Evolutionary conservation across 1,140 invertebrate species (phyloP), one percentile per base, ranked within the genome.

Genomic region (Aradophagus sp.): DNA sequence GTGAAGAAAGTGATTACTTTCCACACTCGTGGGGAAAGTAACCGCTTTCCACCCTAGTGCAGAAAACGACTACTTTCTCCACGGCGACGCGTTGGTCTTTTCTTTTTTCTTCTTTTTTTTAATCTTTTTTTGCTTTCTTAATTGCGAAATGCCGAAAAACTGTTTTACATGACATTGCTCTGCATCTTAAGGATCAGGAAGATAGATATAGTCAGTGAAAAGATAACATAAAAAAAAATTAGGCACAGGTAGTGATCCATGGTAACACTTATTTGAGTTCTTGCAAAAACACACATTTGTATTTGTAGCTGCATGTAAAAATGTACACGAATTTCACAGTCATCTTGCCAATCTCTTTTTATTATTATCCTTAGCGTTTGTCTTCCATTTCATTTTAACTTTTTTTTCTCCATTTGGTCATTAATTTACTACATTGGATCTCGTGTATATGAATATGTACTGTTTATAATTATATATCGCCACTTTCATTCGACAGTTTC

Each of bases 171-270:
- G n/a, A n/a, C n/a, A n/a, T n/a, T n/a, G n/a, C n/a, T n/a, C n/a
- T n/a, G n/a, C n/a, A n/a, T n/a, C n/a, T n/a, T n/a, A n/a, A n/a
- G n/a, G n/a, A n/a, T n/a, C 20, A 8, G 4, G 4, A 8, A 8
- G 20, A 23, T 8, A 23, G 20, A 23, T 23, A 23, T 23, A 23
- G 8, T 5, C 20, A n/a, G 20, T 23, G 4, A 23, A 23, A 23
- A 4, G 20, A 23, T 26, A 61, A 52, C 45, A 12, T 32, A 47
- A 75, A 53, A 71, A 73, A 76, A 75, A 74, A 63, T 79, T 74
- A 81, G 81, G 81, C 81, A 83, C 81, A 77, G 78, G 75, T 76
- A 81, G 77, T 77, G 71, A 76, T 71, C 58, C 73, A 73, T 73
- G 73, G 76, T 58, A 29, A 23, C 26, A 29, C 47, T 55, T 27